phyloP scores from a whole-genome alignment of 2,888 invertebrate genomes.

The Agapostemon virescens region DNA sequence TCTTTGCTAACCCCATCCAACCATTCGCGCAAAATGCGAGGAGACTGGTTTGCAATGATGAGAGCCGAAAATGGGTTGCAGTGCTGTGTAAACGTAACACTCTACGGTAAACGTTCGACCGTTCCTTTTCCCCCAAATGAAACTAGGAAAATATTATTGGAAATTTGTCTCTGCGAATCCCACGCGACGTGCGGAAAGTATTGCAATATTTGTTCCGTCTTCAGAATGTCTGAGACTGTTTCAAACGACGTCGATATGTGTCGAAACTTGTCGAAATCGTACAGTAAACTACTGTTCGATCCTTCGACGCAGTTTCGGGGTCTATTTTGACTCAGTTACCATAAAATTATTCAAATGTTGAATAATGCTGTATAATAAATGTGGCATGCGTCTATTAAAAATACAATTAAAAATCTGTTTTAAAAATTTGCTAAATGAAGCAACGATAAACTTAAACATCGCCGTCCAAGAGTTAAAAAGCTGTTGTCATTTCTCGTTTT shows the following conservation, averaged over 20 bases:
- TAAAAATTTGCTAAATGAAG: no score
- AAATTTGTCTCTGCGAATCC: background rate
- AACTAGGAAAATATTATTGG: conserved; percentile 7
- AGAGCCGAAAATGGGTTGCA: conserved; percentile 52
- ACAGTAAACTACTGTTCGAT: background rate
- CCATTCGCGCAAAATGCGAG: conserved; percentile 49
- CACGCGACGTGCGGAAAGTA: background rate
- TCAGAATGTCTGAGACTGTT: background rate
- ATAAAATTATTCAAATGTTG: no score
- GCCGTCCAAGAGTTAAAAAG: no score
- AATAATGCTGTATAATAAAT: no score
- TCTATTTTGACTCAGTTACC: no score
- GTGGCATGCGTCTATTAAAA: no score
- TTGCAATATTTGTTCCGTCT: background rate
- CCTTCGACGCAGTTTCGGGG: no score
- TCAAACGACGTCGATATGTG: background rate
- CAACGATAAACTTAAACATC: no score
- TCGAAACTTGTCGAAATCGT: background rate
- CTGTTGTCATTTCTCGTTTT: no score
- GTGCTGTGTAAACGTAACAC: conserved; percentile 36
- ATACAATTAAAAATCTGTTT: no score
- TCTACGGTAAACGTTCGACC: conserved; percentile 22
- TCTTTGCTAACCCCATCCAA: background rate
- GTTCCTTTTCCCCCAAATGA: background rate
- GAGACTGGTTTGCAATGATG: conserved; percentile 51